phyloP scores from a whole-genome alignment of 2,888 invertebrate genomes.

The Scaptomyza reducta region DNA sequence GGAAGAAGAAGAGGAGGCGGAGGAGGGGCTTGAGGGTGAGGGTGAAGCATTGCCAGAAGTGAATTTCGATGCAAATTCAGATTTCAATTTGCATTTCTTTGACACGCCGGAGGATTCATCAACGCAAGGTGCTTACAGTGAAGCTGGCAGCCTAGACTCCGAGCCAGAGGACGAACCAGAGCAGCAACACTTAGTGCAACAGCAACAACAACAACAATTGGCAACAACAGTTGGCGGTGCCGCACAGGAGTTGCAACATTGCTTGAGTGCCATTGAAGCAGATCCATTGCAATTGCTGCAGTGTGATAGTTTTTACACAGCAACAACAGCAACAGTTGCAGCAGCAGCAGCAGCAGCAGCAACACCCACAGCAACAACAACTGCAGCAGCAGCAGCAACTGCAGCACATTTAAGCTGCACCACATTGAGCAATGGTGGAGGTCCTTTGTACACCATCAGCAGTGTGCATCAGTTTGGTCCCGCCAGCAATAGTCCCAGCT shows the following conservation, averaged over 20 bases:
- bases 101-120: conserved; percentile 89
- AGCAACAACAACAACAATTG: conserved; percentile 21
- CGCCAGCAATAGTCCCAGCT: conserved; percentile 72
- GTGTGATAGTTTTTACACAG: conserved; percentile 62
- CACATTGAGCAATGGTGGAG: conserved; percentile 82
- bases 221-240: conserved; percentile 25
- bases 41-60: conserved; percentile 84
- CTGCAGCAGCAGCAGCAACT: conserved; percentile 45
- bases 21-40: conserved; percentile 33
- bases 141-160: conserved; percentile 88
- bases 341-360: conserved; percentile 28
- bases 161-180: conserved; percentile 52
- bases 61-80: conserved; percentile 90
- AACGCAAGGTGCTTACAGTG: conserved; percentile 88
- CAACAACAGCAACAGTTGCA: conserved; percentile 40
- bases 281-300: conserved; percentile 73
- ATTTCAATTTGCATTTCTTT: conserved; percentile 93
- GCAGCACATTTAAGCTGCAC: conserved; percentile 64
- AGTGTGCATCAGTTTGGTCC: conserved; percentile 82
- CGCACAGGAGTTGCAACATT: conserved; percentile 55
- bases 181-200: conserved; percentile 30
- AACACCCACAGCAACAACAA: conserved; percentile 51
- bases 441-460: conserved; percentile 82
- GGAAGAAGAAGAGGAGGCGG: conserved; percentile 8
- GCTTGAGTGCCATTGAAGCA: conserved; percentile 74